These are phyloP conservation scores for Rosalia funebris DNA, from an alignment of 2,888 invertebrate species.

Conservation along the genomic window DNA sequence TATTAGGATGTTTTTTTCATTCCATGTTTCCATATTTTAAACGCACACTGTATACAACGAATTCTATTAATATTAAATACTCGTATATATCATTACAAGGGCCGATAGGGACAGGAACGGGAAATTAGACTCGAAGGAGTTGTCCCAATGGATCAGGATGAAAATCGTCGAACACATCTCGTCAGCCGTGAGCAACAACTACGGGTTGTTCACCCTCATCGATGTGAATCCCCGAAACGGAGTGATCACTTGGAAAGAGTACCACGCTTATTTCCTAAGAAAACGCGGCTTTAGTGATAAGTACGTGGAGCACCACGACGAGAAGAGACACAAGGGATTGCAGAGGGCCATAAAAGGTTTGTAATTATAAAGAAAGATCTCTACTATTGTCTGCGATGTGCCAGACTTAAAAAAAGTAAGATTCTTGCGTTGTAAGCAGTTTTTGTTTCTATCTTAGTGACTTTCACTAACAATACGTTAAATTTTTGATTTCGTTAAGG, in stretches of 20 bases:
- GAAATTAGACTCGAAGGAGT: constrained; percentile 70
- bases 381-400: no score
- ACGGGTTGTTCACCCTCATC: constrained; percentile 72
- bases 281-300: constrained; percentile 74
- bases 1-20: no score
- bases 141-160: constrained; percentile 73
- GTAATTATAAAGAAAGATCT: no score
- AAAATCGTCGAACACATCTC: constrained; percentile 77
- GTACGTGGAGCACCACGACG: constrained; percentile 73
- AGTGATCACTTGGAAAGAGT: constrained; percentile 82
- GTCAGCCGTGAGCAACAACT: constrained; percentile 74
- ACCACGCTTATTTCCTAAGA: constrained; percentile 77
- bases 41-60: no score
- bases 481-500: no score
- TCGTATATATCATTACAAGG: no score
- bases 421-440: no score
- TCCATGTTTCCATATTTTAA: no score
- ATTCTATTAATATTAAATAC: no score
- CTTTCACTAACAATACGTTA: no score
- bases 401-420: no score
- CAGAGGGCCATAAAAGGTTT: constrained; percentile 70
- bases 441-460: no score
- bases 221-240: constrained; percentile 75
- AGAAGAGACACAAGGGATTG: constrained; percentile 72
- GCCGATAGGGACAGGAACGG: constrained; percentile 71